Evolutionary conservation across 2,888 invertebrate genomes (phyloP), one percentile per base, ranked within the genome.

Genomic region (Dorcus hopei): DNA sequence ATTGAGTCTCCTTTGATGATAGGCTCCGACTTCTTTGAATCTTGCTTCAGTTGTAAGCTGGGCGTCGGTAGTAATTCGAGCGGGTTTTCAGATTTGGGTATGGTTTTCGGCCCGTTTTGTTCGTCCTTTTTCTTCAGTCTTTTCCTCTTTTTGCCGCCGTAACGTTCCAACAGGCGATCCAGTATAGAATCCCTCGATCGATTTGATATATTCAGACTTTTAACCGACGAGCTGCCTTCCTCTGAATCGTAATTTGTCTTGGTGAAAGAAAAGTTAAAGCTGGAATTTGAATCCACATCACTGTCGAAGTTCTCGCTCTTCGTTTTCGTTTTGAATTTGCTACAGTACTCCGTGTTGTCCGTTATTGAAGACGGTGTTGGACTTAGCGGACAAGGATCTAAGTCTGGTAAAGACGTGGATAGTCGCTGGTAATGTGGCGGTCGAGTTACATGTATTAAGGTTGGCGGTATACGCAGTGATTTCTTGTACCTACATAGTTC

Each of bases 401-500:
- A 78, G 72, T 91, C 91, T 1, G 91, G 91, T 52, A 91, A 78
- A 5, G 91, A 91, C 2, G 89, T 87, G 0, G 91, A 89, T 9
- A 89, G 45, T 8, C 88, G 80, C 55, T 86, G 83, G 70, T 85
- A 84, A 48, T 87, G 85, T 26, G 87, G 87, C 1, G 90, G 88
- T 65, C 89, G 84, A 38, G 90, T 88, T 56, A 93, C 89, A 41
- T 89, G 90, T 65, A 93, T 93, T 52, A 93, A 80, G 67, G 89
- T 85, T 39, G 88, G 83, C 1, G 93, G 93, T 85, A 93, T 90
- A 67, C 93, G 85, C 14, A 93, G 78, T 0, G 92, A 90, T 66
- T 90, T 84, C 74, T 93, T 93, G 72, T 89, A 93, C 68, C 86
- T 87, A 70, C 89, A 91, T 14, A 93, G 83, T 71, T 92, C 92